A percentile compares a stretch with the other conserved stretches of the same genome.
Evolutionary conservation across 2,113 vertebrate genomes (phyloP).

Genomic region (Todiramphus saurophagus): DNA sequence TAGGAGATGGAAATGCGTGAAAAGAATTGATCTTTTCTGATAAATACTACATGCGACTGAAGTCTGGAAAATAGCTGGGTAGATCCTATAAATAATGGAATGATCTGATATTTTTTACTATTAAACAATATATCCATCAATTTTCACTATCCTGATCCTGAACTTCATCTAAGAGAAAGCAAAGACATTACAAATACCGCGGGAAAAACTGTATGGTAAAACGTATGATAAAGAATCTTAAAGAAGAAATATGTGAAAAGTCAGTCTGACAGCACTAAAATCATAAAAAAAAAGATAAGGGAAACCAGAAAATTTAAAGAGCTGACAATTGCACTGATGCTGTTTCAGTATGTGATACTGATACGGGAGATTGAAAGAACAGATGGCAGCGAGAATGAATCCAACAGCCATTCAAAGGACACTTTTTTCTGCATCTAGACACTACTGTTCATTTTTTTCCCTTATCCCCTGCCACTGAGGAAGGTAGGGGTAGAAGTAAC

Average conservation of each 20-base stretch:
- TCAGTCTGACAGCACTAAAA: neutral
- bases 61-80: conserved; percentile 6
- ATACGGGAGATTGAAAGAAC: neutral
- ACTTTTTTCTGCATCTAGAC: neutral
- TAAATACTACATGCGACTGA: neutral
- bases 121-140: conserved; percentile 3
- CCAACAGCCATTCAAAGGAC: neutral
- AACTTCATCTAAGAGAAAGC: neutral
- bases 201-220: neutral
- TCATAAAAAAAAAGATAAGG: neutral
- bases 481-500: neutral
- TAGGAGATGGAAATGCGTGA: neutral
- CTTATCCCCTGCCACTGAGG: neutral
- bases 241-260: conserved; percentile 1
- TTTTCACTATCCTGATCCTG: neutral
- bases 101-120: neutral
- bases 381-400: neutral
- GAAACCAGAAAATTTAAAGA: neutral
- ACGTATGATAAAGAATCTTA: neutral
- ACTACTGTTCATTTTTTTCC: neutral
- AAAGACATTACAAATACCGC: neutral
- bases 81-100: conserved; percentile 6
- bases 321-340: neutral
- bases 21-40: conserved; percentile 7
- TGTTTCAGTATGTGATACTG: neutral